Evolutionary conservation across 2,888 invertebrate genomes (phyloP), one percentile per base, ranked within the genome.

Genomic region (Aplocera efformata): DNA sequence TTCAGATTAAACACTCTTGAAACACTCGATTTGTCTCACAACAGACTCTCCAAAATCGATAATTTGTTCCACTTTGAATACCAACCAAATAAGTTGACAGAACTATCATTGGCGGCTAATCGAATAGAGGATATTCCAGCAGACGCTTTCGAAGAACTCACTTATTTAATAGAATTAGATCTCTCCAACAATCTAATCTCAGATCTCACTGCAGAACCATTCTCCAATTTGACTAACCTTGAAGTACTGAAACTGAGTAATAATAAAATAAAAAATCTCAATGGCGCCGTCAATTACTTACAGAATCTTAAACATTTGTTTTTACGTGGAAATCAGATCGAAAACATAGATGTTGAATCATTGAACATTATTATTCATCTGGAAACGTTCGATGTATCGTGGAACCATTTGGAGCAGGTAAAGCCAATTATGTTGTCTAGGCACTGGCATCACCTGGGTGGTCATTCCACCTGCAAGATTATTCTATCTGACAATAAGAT

Each of bases 361-460:
- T 60, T 82, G 0, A 71, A 76, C 50, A 72, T 75, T 4, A 80
- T 85, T 21, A 60, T 65, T 11, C 80, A 86, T 53, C 67, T 88
- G 27, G 72, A 81, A 60, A 84, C 80, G 0, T 81, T 86, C 21
- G 86, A 86, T 41, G 56, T 85, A 11, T 84, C 86, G 0, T 58
- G 56, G 24, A 88, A 88, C 48, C 56, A 76, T 29, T 48, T 88
- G 7, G 63, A 72, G 24, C 35, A 61, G 23, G 51, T 85, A 11
- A 68, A 67, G n/a, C 69, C 82, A 0, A 57, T 64, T 0, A 53
- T 83, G 42, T 71, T 88, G 10, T 62, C 63, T 1, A 74, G 84
- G 39, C 84, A 85, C 50, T 86, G 81, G 83, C 46, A 62, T 1
- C 84, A 85, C 52, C 67, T 83, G 6, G 58, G 50, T 2, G 65